Conservation (phyloP, 64 coral and sea anemone genomes). For the Anthopleura sola region DNA sequence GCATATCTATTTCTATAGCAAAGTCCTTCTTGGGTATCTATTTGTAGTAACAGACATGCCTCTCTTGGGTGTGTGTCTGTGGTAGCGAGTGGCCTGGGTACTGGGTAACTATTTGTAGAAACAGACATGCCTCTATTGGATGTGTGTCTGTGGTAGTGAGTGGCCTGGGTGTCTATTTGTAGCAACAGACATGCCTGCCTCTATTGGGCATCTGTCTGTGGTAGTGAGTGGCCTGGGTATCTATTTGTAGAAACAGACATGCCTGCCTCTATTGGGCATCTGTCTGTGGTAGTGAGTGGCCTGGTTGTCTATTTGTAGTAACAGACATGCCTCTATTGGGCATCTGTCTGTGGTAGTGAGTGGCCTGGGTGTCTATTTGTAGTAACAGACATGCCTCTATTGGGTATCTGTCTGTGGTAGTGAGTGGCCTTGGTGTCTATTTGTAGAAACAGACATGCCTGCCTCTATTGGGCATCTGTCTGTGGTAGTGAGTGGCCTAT, state of each 20-base stretch:
- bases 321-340: not conserved
- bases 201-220: not conserved
- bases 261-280: not conserved
- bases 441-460: too few species aligned
- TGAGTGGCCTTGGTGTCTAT: too few species aligned
- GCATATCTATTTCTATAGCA: not conserved
- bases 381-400: not conserved
- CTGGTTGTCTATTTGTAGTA: not conserved
- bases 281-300: not conserved
- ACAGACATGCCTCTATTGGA: not conserved
- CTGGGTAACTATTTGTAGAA: not conserved
- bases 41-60: not conserved
- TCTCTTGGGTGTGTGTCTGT: not conserved
- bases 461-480: too few species aligned
- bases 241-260: not conserved
- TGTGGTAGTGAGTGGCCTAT: too few species aligned
- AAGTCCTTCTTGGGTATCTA: not conserved
- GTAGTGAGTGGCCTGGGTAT: not conserved
- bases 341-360: not conserved
- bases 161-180: not conserved
- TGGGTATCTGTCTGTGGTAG: too few species aligned
- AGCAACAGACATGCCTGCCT: not conserved
- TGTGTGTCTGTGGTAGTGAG: too few species aligned
- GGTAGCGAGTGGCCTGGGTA: not conserved
- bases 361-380: not conserved